phyloP scores from a whole-genome alignment of 2,797 vertebrate species.

The Pseudomugil gertrudae region DNA sequence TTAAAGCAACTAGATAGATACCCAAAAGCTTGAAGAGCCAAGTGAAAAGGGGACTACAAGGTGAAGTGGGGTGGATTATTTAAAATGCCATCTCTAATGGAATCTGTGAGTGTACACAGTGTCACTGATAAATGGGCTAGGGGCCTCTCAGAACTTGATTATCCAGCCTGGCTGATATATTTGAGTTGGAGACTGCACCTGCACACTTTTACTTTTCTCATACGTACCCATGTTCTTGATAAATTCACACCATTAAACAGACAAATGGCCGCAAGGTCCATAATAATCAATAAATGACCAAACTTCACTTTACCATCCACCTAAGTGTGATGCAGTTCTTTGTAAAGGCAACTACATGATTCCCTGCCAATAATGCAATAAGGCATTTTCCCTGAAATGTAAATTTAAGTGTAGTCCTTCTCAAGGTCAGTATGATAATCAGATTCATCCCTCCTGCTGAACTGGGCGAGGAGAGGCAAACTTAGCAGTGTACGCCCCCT shows the following conservation, averaged over 20 bases:
- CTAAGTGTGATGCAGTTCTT: slow-evolving; percentile 36
- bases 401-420: slow-evolving; percentile 60
- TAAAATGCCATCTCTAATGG: slow-evolving; percentile 53
- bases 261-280: slow-evolving; percentile 11
- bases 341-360: slow-evolving; percentile 50
- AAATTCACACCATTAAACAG: background rate
- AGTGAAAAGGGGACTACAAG: background rate
- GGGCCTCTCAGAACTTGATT: slow-evolving; percentile 57
- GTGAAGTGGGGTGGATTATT: slow-evolving; percentile 31
- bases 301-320: slow-evolving; percentile 15
- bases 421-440: slow-evolving; percentile 76
- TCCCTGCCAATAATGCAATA: slow-evolving; percentile 65
- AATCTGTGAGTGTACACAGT: slow-evolving; percentile 50
- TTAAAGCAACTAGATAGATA: slow-evolving; percentile 4
- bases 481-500: slow-evolving; percentile 82
- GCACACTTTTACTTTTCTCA: slow-evolving; percentile 1
- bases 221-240: background rate
- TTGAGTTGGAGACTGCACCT: slow-evolving; percentile 30
- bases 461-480: slow-evolving; percentile 66
- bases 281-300: slow-evolving; percentile 11
- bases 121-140: slow-evolving; percentile 48
- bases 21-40: background rate
- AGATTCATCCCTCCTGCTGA: slow-evolving; percentile 56
- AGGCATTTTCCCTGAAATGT: slow-evolving; percentile 63
- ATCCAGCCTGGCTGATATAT: slow-evolving; percentile 40